Base-by-base conservation (phyloP, 2,888 invertebrate species). In the Mamestra brassicae region DNA sequence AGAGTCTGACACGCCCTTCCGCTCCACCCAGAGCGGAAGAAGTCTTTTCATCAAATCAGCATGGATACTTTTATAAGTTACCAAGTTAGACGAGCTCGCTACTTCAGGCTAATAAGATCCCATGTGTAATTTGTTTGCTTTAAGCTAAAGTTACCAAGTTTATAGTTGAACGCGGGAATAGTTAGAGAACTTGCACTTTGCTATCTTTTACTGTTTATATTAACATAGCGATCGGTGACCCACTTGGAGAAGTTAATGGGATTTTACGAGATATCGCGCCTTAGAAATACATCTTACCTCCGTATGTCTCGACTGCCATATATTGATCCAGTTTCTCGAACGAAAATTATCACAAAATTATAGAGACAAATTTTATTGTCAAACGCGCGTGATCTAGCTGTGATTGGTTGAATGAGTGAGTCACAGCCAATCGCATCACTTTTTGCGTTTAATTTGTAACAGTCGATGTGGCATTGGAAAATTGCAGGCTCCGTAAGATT, bases 121-220 rank as follows among this genome's bases (percentile, higher is more conserved):
- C 57, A 72, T 76, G 70, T 74, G 77, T 74, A 76, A 81, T 83
- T 84, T 76, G 71, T 76, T 81, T 66, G 79, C 62, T 68, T 64
- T 50, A 63, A 69, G 15, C 71, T 69, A 47, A 81, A 78, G 75
- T 81, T 82, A 5, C 26, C 72, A 70, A 82, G 52, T 82, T 58
- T 50, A 66, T 26, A 76, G 64, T 81, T 67, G 79, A 38, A 63
- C 68, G 69, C 57, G 42, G 50, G 74, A 52, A 81, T 65, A 81
- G 71, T 78, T 72, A 38, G 68, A 57, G 34, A 74, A 82, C 47
- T 72, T 81, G 55, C 13, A 72, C 60, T 69, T 64, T 74, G 74
- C 38, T 63, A 54, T 68, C 63, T 82, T 79, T 79, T 52, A 76
- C 67, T 67, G 54, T 79, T 78, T 65, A 71, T 76, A 55, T 66